Evolutionary conservation across 1,140 invertebrate species (phyloP), one percentile per base, ranked within the genome.

Genomic region (Megalopta genalis): DNA sequence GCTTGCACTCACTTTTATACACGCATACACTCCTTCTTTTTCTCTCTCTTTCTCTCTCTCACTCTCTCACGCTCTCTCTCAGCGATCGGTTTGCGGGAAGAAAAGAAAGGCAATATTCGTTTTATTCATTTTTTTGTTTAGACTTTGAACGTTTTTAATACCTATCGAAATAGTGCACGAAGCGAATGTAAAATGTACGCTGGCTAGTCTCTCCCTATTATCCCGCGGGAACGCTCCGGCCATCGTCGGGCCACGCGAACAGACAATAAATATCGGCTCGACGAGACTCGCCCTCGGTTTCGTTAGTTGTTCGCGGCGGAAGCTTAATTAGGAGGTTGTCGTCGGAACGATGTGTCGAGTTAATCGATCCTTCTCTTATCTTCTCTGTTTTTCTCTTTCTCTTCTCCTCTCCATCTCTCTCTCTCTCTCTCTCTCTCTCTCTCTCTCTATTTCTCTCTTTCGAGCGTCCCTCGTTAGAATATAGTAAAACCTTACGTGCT

Each of bases 131-230:
- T 52, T 52, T 52, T 52, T 46, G 42, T 52, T 77, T 78, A 78
- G 68, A 78, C 76, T 75, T 75, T 70, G 69, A 78, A 78, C 76
- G 37, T 72, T 78, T 78, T 78, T 78, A 78, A 65, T 72, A 78
- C 25, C 76, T 78, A 78, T 72, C 60, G 49, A 78, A 65, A 72
- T 72, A 78, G 76, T 72, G 69, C 37, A 65, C 69, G 49, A 78
- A 78, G 76, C 76, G 49, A 78, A 78, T 65, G 69, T 78, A 78
- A 78, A 78, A 78, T 64, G 76, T 54, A 78, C 76, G 76, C 69
- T 65, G 18, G 23, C 66, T 72, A 72, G 60, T 63, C 27, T 37
- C 60, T 63, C 16, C 60, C 27, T 63, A 37, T 32, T 9, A 32
- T 8, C 60, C 7, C 60, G 59, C 59, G 21, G 12, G 12, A 60